phyloP scores from a whole-genome alignment of 2,888 invertebrate species.

The Balanococcus diminutus region DNA sequence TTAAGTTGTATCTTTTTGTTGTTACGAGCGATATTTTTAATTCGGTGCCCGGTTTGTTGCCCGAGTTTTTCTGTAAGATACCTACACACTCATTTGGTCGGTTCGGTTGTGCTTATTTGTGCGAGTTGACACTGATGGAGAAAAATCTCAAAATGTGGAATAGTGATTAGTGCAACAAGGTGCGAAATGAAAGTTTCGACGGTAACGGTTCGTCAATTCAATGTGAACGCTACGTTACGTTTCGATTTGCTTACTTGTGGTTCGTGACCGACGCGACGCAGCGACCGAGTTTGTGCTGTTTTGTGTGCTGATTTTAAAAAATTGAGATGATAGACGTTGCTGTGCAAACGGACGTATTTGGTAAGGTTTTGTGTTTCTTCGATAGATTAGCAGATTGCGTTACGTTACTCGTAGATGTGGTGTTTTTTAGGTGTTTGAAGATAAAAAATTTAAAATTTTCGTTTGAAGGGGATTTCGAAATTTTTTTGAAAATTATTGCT shows the following conservation, averaged over 20 bases:
- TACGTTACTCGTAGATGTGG: not conserved
- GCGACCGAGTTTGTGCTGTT: conserved; percentile 16
- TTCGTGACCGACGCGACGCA: not conserved
- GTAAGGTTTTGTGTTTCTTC: conserved; percentile 34
- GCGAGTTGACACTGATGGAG: not conserved
- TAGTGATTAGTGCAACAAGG: not conserved
- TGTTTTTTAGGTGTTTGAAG: too few relatives aligned
- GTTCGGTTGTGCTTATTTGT: not conserved
- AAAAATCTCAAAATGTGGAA: not conserved
- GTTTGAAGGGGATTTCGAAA: too few relatives aligned
- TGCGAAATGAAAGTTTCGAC: not conserved
- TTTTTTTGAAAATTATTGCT: too few relatives aligned
- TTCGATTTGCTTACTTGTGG: conserved; percentile 33
- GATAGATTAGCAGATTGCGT: not conserved
- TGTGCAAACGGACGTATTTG: conserved; percentile 48
- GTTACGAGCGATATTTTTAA: not conserved
- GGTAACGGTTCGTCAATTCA: not conserved
- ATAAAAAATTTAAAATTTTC: too few relatives aligned
- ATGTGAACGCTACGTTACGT: conserved; percentile 4
- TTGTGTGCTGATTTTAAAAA: not conserved
- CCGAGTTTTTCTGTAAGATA: not conserved
- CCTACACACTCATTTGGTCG: not conserved
- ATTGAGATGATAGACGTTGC: conserved; percentile 44
- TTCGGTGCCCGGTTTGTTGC: not conserved
- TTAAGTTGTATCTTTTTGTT: not conserved